phyloP scores from a whole-genome alignment of 2,888 invertebrate genomes.

The Syritta pipiens region DNA sequence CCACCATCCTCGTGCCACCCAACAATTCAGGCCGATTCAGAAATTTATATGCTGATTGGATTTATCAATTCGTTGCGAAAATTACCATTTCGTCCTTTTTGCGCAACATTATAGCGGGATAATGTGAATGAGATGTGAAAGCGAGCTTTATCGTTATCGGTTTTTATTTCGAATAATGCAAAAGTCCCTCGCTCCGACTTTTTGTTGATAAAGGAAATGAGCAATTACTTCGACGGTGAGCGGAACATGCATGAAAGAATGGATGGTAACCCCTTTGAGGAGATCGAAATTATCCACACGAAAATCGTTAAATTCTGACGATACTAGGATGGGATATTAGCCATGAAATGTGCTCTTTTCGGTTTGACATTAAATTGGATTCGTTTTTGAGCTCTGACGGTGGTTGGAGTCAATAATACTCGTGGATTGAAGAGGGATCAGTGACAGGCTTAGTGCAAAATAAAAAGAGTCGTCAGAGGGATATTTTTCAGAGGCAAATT shows the following conservation, averaged over 20 bases:
- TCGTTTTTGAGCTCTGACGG: too few species aligned
- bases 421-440: too few species aligned
- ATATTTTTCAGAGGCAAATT: too few species aligned
- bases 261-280: neutral
- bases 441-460: too few species aligned
- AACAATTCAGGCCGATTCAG: neutral
- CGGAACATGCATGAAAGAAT: neutral
- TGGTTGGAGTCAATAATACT: too few species aligned
- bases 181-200: too few species aligned
- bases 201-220: neutral
- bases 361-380: too few species aligned
- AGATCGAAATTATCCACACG: neutral
- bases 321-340: too few species aligned
- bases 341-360: too few species aligned
- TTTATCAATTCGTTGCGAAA: conserved; percentile 49
- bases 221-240: neutral
- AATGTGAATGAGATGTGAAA: neutral
- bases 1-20: neutral
- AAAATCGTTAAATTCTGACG: neutral
- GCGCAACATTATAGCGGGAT: neutral
- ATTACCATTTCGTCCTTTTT: conserved; percentile 18
- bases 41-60: conserved; percentile 57
- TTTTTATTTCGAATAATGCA: too few species aligned
- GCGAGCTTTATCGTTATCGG: neutral
- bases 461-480: too few species aligned